Conservation (phyloP, 2,113 vertebrate genomes). For the Melanotaenia duboulayi region DNA sequence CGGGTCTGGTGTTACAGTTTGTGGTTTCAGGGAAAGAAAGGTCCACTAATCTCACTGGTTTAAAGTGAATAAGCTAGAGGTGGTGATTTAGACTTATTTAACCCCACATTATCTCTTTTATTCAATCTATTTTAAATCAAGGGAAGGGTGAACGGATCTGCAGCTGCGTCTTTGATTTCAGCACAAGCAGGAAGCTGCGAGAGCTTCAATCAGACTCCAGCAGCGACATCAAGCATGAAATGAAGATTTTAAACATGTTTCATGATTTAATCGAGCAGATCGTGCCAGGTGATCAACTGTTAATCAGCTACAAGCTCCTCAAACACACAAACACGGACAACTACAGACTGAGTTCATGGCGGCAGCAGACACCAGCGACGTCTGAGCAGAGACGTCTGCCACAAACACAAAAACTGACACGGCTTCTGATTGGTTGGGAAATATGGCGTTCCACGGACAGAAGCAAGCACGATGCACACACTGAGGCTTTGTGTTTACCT, state of each 20-base stretch:
- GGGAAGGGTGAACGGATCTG: too few species aligned
- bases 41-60: too few species aligned
- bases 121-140: too few species aligned
- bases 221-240: neutral
- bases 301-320: neutral
- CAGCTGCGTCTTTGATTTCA: too few species aligned
- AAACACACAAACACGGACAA: neutral
- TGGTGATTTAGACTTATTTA: too few species aligned
- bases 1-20: too few species aligned
- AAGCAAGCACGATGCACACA: constrained; percentile 72
- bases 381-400: neutral
- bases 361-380: neutral
- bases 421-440: neutral
- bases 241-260: neutral
- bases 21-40: too few species aligned
- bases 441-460: constrained; percentile 17
- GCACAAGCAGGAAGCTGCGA: too few species aligned
- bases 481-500: constrained; percentile 79
- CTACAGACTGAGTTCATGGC: too few species aligned
- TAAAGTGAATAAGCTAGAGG: too few species aligned
- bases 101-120: too few species aligned
- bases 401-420: constrained; percentile 7
- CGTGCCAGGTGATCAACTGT: neutral
- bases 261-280: neutral
- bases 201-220: neutral